Percentiles rank a stretch among this genome's conserved stretches.
Conservation (phyloP, 2,888 invertebrate species). For the Anodontia alba region DNA sequence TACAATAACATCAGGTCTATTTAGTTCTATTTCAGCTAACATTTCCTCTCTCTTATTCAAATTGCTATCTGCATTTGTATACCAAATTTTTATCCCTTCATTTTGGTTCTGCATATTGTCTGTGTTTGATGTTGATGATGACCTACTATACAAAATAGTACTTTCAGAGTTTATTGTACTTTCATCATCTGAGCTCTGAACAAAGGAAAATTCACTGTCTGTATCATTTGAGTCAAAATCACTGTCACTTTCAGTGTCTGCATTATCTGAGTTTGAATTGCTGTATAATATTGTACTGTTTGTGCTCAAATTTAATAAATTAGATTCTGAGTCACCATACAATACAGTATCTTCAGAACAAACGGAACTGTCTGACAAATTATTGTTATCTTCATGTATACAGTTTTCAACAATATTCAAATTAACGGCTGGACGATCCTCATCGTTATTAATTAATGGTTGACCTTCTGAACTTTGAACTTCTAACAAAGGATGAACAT, state of each 20-base stretch:
- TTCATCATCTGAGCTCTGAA: not conserved
- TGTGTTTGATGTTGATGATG: not conserved
- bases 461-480: not conserved
- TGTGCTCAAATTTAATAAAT: not conserved
- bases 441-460: not conserved
- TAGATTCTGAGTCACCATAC: not conserved
- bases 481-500: not conserved
- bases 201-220: not conserved
- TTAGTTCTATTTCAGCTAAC: not conserved
- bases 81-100: not conserved
- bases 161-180: not conserved
- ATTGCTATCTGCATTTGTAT: conserved; percentile 15
- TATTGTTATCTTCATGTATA: not conserved
- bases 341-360: not conserved
- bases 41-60: conserved; percentile 17
- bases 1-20: conserved; percentile 2
- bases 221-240: not conserved
- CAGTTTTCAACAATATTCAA: not conserved
- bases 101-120: not conserved
- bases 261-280: not conserved
- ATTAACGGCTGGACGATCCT: not conserved
- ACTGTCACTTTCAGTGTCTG: not conserved
- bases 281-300: not conserved
- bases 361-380: not conserved
- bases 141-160: conserved; percentile 1